Evolutionary conservation across 2,797 vertebrate species (phyloP).

Genomic region (Xenops minutus): DNA sequence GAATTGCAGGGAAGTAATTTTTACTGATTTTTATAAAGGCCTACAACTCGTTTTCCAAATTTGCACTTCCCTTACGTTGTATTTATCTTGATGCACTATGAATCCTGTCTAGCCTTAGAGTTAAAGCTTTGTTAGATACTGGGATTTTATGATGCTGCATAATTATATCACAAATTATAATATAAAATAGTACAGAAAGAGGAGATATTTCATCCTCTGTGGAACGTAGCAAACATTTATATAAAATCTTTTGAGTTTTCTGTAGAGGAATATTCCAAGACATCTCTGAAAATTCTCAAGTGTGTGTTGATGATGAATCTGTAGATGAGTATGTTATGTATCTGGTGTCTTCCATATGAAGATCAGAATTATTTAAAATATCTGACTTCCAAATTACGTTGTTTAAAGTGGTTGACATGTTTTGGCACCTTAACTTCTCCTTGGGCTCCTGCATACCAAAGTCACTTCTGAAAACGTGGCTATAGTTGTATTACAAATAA

Average conservation of each 20-base stretch:
- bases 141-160: not conserved
- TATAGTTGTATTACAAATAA: not conserved
- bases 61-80: not conserved
- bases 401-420: not conserved
- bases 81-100: not conserved
- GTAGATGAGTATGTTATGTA: not conserved
- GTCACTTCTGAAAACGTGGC: not conserved
- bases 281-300: not conserved
- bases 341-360: not conserved
- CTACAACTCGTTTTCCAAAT: not conserved
- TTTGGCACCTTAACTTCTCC: not conserved
- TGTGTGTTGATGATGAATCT: not conserved
- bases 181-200: not conserved
- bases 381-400: not conserved
- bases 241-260: not conserved
- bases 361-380: not conserved
- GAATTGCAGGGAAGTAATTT: not conserved
- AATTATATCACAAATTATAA: not conserved
- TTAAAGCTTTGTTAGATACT: not conserved
- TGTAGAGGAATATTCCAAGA: not conserved
- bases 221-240: not conserved
- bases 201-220: not conserved
- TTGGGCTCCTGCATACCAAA: not conserved
- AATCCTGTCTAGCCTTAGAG: not conserved
- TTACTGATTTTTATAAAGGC: not conserved